Percentiles rank a stretch among this genome's conserved stretches.
Evolutionary conservation across 1,140 invertebrate species (phyloP).

Genomic region (Vollenhovia emeryi): DNA sequence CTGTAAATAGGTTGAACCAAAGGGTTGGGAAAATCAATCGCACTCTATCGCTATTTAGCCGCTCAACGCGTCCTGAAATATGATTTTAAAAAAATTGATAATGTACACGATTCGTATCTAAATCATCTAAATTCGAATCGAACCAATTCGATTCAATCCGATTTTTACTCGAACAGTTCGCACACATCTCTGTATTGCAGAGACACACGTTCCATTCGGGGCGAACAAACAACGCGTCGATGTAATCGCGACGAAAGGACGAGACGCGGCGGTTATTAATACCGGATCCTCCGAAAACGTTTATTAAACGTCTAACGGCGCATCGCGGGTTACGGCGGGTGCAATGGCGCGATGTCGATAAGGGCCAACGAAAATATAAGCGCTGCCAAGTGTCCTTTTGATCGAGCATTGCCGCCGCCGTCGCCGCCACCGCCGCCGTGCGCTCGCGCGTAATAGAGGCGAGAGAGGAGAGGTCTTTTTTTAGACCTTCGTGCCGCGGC

Average conservation of each 20-base stretch:
- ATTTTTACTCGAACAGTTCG: too few species aligned
- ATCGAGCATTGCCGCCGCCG: conserved; percentile 54
- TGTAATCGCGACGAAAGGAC: background rate
- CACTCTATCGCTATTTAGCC: too few species aligned
- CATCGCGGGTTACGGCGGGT: background rate
- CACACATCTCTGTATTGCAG: too few species aligned
- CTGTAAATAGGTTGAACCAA: too few species aligned
- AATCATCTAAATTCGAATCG: too few species aligned
- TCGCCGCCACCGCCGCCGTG: background rate
- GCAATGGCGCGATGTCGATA: conserved; percentile 32
- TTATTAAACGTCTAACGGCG: background rate
- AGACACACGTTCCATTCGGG: background rate
- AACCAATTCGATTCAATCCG: too few species aligned
- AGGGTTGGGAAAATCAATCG: too few species aligned
- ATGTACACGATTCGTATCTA: too few species aligned
- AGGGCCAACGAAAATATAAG: conserved; percentile 55
- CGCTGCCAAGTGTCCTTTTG: conserved; percentile 55
- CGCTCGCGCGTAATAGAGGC: conserved; percentile 42
- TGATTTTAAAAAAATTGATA: too few species aligned
- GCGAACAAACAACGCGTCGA: background rate
- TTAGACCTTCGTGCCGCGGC: conserved; percentile 39
- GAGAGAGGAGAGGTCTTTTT: conserved; percentile 45
- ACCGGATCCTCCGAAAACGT: background rate
- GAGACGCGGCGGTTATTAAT: conserved; percentile 5
- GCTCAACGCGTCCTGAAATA: too few species aligned